Conservation (phyloP, 2,113 vertebrate species). For the Cyprinodon variegatus region DNA sequence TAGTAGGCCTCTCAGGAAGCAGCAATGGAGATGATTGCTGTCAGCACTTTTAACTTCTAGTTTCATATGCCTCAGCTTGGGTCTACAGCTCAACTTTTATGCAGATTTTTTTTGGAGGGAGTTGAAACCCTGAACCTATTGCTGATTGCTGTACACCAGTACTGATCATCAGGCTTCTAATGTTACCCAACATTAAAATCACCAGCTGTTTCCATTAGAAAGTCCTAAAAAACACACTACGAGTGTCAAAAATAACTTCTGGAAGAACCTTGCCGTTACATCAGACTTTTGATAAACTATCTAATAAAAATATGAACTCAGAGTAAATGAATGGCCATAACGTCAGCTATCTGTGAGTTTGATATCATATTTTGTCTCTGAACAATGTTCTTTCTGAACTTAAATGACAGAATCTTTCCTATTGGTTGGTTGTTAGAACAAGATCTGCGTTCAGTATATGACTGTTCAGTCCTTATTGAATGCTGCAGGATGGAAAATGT, state of each 20-base stretch:
- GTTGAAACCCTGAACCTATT: no score
- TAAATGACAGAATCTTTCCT: not conserved
- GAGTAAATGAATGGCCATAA: no score
- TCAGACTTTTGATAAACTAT: not conserved
- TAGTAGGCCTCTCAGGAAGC: not conserved
- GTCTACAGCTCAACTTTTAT: no score
- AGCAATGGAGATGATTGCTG: not conserved
- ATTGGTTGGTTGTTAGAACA: not conserved
- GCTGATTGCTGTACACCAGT: no score
- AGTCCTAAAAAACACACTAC: not conserved
- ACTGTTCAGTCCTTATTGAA: not conserved
- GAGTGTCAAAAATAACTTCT: not conserved
- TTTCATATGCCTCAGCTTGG: not conserved
- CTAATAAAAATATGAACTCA: not conserved
- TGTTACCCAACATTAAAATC: not conserved
- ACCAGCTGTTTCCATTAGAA: not conserved
- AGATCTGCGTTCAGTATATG: not conserved
- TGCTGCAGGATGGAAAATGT: not conserved
- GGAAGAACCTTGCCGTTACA: not conserved
- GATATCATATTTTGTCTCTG: not conserved
- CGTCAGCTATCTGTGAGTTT: not conserved
- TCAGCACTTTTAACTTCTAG: not conserved
- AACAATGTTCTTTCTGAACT: no score
- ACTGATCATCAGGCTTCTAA: no score
- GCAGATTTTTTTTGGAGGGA: no score